Conservation (phyloP, 2,113 vertebrate species). For the Calypte anna region DNA sequence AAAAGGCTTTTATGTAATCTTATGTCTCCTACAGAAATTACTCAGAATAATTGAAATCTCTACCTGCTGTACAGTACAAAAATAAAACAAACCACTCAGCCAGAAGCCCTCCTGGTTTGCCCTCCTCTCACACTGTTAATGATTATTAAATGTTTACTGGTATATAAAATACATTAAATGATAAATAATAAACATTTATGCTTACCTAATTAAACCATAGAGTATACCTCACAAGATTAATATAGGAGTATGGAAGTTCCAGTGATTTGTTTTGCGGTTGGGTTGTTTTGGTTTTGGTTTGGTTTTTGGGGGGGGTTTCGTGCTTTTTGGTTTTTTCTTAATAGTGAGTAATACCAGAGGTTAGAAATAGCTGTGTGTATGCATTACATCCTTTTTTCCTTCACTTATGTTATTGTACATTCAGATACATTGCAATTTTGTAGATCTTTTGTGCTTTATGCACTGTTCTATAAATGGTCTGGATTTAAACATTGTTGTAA, state of each 20-base stretch:
- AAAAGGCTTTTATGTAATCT: not conserved
- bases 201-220: not conserved
- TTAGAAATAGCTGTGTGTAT: not conserved
- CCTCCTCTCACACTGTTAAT: not conserved
- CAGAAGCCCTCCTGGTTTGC: not conserved
- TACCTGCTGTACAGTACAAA: not conserved
- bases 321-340: not conserved
- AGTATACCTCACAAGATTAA: not conserved
- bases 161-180: not conserved
- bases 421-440: not conserved
- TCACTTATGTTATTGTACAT: not conserved
- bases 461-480: not conserved
- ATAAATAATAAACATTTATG: not conserved
- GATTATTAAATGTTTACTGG: not conserved
- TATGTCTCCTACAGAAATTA: not conserved
- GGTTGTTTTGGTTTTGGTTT: too few relatives aligned
- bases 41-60: not conserved
- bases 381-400: not conserved
- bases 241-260: not conserved
- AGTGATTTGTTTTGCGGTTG: not conserved
- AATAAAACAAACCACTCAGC: not conserved
- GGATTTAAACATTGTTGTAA: not conserved
- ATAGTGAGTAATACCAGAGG: not conserved
- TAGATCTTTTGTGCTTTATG: not conserved
- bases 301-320: too few relatives aligned